These are phyloP conservation scores for Tichodroma muraria DNA, from an alignment of 2,113 vertebrate species.

Conservation along the genomic window DNA sequence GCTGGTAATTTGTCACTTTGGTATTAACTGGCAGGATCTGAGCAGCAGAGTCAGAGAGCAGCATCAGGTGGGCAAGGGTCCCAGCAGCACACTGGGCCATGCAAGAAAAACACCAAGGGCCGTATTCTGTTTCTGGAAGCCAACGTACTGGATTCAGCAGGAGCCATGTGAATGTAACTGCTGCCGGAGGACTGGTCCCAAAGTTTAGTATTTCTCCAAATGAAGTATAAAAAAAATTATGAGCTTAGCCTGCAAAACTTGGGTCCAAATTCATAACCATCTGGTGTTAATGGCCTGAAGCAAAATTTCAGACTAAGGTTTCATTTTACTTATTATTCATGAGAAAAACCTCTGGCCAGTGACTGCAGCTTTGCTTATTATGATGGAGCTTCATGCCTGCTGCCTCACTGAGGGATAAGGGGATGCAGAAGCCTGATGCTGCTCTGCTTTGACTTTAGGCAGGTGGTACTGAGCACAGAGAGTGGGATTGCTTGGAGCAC, in stretches of 20 bases:
- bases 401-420: rapidly evolving
- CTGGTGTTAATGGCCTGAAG: neutral
- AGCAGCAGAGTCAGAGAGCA: neutral
- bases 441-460: neutral
- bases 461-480: neutral
- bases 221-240: neutral
- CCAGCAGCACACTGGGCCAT: neutral
- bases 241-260: neutral
- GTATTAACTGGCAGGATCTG: neutral
- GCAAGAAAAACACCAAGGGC: neutral
- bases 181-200: neutral
- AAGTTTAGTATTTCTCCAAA: neutral
- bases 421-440: neutral
- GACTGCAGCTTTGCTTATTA: neutral
- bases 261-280: neutral
- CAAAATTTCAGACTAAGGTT: neutral
- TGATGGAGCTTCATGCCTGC: neutral
- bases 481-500: neutral
- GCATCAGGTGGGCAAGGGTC: neutral
- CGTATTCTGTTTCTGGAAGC: neutral
- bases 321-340: neutral
- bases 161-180: neutral
- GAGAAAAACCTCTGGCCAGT: neutral
- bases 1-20: neutral
- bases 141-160: neutral